A percentile compares a stretch with the other conserved stretches of the same genome.
Conservation (phyloP, 2,797 vertebrate genomes). For the Enteromius afrohamiltoni region DNA sequence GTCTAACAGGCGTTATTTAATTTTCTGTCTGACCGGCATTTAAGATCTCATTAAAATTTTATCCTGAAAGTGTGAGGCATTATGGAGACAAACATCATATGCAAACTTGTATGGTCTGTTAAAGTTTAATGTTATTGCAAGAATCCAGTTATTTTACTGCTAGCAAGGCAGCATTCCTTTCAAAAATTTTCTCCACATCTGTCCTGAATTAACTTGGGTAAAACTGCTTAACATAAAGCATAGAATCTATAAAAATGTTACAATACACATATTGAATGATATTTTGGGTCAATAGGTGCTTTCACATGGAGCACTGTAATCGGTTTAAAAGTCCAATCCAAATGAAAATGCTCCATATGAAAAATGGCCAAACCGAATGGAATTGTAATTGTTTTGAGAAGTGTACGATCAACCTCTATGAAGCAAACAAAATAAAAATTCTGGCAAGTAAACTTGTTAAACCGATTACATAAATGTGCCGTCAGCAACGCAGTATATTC, state of each 20-base stretch:
- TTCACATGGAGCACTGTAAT: too few species aligned
- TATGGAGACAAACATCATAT: constrained; percentile 10
- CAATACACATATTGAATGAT: background rate
- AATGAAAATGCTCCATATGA: too few species aligned
- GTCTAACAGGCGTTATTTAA: constrained; percentile 76
- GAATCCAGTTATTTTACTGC: background rate
- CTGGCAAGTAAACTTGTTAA: too few species aligned
- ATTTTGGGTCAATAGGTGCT: background rate
- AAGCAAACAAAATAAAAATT: too few species aligned
- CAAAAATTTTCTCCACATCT: background rate
- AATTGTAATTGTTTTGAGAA: too few species aligned
- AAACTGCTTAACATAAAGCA: background rate
- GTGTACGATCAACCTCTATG: too few species aligned
- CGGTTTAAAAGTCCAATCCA: too few species aligned
- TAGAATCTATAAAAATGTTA: background rate
- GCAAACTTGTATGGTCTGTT: constrained; percentile 39
- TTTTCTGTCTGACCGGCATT: constrained; percentile 71
- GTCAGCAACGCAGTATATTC: too few species aligned
- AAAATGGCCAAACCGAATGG: too few species aligned
- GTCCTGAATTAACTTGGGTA: background rate
- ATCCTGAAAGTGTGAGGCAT: constrained; percentile 20
- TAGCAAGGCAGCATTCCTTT: background rate
- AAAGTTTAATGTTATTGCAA: background rate
- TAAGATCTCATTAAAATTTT: constrained; percentile 75
- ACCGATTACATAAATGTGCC: too few species aligned